These are phyloP conservation scores for Falco concolor DNA, from an alignment of 2,797 vertebrate genomes.

Conservation along the genomic window DNA sequence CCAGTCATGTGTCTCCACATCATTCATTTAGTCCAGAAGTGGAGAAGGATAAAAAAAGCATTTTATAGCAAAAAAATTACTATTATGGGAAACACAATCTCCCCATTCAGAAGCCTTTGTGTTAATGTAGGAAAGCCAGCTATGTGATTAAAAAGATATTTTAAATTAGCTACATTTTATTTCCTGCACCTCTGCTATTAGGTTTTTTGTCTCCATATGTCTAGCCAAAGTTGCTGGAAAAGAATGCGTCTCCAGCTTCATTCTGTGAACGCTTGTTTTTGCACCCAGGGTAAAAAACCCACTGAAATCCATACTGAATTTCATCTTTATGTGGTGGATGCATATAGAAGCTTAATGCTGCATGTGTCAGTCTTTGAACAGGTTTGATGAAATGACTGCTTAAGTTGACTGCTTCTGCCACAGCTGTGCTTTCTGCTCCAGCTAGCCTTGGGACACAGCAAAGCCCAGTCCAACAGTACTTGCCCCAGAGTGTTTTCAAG, in stretches of 20 bases:
- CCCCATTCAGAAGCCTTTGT: conserved; percentile 6
- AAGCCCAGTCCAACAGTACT: neutral
- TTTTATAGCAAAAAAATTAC: conserved; percentile 27
- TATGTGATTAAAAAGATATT: conserved; percentile 32
- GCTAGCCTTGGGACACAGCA: neutral
- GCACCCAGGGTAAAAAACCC: neutral
- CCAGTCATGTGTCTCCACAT: conserved; percentile 60
- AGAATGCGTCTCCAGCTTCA: neutral
- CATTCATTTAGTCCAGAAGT: conserved; percentile 58
- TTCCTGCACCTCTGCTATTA: neutral
- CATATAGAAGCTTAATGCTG: neutral
- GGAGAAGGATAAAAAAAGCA: neutral
- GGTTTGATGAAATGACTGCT: neutral
- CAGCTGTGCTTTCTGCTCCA: neutral
- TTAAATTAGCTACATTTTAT: conserved; percentile 52
- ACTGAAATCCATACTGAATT: neutral
- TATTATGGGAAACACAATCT: conserved; percentile 16
- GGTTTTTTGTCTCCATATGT: neutral
- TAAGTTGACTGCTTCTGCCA: neutral
- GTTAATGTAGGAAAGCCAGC: neutral
- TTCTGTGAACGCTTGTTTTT: neutral
- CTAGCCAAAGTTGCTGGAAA: conserved; percentile 12
- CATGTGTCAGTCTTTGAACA: neutral
- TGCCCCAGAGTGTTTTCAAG: neutral
- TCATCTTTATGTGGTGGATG: neutral